These are phyloP conservation scores for Drosophila heteroneura DNA, from an alignment of 2,888 invertebrate genomes.

Conservation along the genomic window DNA sequence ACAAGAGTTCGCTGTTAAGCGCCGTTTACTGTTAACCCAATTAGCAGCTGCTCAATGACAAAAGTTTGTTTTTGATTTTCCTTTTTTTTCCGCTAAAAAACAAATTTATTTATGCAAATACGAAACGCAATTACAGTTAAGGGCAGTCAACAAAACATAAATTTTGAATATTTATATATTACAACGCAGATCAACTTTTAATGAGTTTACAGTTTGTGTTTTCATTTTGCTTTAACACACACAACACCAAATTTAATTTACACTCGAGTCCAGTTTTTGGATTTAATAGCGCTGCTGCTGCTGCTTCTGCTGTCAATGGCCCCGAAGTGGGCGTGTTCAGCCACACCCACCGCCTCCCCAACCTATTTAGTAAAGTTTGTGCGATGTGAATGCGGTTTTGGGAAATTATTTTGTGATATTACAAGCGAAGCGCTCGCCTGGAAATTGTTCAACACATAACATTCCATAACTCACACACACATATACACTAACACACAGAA, in stretches of 20 bases:
- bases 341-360: constrained; percentile 1
- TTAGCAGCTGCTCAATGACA: constrained; percentile 29
- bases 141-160: constrained; percentile 47
- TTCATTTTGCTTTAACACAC: constrained; percentile 40
- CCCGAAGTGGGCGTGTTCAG: constrained; percentile 36
- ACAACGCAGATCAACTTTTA: constrained; percentile 68
- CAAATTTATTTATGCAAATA: constrained; percentile 54
- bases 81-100: neutral
- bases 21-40: constrained; percentile 10
- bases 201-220: constrained; percentile 58
- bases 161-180: constrained; percentile 56
- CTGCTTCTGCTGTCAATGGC: constrained; percentile 53
- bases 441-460: constrained; percentile 68
- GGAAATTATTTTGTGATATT: constrained; percentile 77
- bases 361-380: constrained; percentile 42
- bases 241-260: constrained; percentile 66
- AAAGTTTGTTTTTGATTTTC: constrained; percentile 12
- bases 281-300: constrained; percentile 45
- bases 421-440: constrained; percentile 77
- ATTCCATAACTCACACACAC: constrained; percentile 18
- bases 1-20: constrained; percentile 7
- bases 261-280: constrained; percentile 54
- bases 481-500: neutral
- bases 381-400: constrained; percentile 65
- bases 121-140: constrained; percentile 46